Conservation (phyloP, 2,797 vertebrate genomes). For the Psittacula echo region DNA sequence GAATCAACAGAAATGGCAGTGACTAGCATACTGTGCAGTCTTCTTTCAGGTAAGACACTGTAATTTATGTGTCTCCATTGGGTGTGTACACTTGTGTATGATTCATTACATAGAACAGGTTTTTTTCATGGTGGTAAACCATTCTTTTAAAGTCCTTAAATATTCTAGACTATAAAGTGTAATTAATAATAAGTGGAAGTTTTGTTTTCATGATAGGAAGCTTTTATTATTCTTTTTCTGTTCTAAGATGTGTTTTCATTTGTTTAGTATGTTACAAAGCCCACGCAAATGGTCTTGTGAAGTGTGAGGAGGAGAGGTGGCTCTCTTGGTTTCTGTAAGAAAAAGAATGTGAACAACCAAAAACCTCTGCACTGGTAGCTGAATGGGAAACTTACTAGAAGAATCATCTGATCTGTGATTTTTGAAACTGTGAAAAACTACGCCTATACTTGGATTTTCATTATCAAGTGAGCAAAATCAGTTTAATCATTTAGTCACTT, state of each 20-base stretch:
- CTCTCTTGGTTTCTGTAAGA: not conserved
- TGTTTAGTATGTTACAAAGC: not conserved
- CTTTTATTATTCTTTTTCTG: not conserved
- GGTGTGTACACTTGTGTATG: not conserved
- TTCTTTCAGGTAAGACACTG: not conserved
- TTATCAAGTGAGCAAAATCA: not conserved
- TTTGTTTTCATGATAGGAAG: not conserved
- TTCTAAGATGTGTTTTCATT: not conserved
- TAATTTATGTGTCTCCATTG: not conserved
- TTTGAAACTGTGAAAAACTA: not conserved
- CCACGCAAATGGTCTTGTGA: not conserved
- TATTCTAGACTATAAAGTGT: not conserved
- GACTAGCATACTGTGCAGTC: not conserved
- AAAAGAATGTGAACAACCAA: not conserved
- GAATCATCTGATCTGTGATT: not conserved
- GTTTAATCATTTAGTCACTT: not conserved
- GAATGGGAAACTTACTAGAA: not conserved
- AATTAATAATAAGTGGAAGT: not conserved
- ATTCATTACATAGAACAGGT: not conserved
- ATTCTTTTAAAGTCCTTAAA: not conserved
- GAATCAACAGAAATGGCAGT: not conserved
- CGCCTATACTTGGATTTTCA: not conserved
- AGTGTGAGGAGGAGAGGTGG: not conserved
- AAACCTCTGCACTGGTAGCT: not conserved
- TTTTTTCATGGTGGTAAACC: not conserved